Evolutionary conservation across 2,888 invertebrate species (phyloP).

Genomic region (Adelphocoris suturalis): DNA sequence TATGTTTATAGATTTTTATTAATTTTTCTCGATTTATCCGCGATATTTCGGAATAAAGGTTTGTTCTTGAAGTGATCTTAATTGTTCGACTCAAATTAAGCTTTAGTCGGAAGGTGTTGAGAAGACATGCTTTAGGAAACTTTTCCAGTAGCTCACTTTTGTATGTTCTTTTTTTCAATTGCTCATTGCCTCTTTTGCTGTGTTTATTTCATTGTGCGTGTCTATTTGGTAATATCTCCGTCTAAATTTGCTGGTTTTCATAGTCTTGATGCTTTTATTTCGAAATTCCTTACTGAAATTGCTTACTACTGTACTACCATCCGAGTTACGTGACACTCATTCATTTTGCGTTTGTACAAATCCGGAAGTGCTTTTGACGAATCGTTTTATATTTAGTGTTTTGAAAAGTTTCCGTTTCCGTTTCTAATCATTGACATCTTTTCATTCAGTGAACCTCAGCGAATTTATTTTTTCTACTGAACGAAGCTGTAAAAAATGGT

Average conservation of each 20-base stretch:
- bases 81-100: conserved; percentile 34
- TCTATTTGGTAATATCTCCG: background rate
- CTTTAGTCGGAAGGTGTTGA: conserved; percentile 17
- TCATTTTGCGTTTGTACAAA: conserved; percentile 44
- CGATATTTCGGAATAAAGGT: conserved; percentile 50
- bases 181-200: conserved; percentile 3
- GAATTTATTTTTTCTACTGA: conserved; percentile 27
- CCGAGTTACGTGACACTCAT: conserved; percentile 55
- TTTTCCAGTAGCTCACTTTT: conserved; percentile 47
- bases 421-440: conserved; percentile 15
- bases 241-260: background rate
- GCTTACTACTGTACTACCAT: background rate
- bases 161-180: conserved; percentile 49
- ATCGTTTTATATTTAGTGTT: conserved; percentile 38
- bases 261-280: background rate
- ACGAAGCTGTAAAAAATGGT: conserved; percentile 48
- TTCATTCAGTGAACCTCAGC: conserved; percentile 20
- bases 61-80: conserved; percentile 45
- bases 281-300: too few relatives aligned
- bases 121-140: conserved; percentile 46
- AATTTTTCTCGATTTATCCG: conserved; percentile 53
- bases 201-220: conserved; percentile 45
- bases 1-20: conserved; percentile 68
- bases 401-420: background rate
- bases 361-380: conserved; percentile 55